Percentiles rank a stretch among this genome's conserved stretches.
These are phyloP conservation scores for Dysmachus trigonus DNA, from an alignment of 2,888 invertebrate genomes.

Conservation along the genomic window DNA sequence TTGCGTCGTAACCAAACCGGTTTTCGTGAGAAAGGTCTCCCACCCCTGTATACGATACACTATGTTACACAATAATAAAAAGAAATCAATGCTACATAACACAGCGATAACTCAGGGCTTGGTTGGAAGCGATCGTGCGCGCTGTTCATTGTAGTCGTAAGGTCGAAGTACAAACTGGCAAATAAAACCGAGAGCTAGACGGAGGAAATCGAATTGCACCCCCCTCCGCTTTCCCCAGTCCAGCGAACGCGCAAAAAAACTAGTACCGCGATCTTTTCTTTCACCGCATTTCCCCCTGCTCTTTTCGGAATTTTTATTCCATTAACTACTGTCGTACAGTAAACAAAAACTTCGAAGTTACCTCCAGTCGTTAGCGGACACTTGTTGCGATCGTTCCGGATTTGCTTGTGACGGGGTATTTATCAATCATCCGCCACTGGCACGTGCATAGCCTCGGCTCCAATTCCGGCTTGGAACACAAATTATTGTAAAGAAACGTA, in stretches of 20 bases:
- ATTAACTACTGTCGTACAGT: conserved; percentile 1
- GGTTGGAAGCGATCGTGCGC: background rate
- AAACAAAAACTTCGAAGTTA: conserved; percentile 21
- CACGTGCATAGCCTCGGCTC: background rate
- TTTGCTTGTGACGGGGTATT: background rate
- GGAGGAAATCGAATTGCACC: background rate
- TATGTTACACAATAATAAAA: background rate
- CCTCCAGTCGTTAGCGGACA: conserved; percentile 26
- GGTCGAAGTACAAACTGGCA: conserved; percentile 21
- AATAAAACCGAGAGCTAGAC: background rate
- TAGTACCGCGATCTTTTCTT: background rate
- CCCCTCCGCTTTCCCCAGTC: background rate
- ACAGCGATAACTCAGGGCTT: background rate
- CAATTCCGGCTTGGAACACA: background rate
- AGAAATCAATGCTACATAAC: background rate
- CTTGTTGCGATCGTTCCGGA: conserved; percentile 5
- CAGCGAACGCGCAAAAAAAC: background rate
- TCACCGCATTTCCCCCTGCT: background rate
- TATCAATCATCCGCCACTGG: background rate
- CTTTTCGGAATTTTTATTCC: background rate
- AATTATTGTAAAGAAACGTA: background rate
- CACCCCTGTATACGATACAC: background rate
- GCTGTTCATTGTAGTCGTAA: background rate
- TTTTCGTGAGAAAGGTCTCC: background rate
- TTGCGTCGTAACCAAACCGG: background rate